Conservation (phyloP, 2,113 vertebrate genomes). For the Athene cunicularia region DNA sequence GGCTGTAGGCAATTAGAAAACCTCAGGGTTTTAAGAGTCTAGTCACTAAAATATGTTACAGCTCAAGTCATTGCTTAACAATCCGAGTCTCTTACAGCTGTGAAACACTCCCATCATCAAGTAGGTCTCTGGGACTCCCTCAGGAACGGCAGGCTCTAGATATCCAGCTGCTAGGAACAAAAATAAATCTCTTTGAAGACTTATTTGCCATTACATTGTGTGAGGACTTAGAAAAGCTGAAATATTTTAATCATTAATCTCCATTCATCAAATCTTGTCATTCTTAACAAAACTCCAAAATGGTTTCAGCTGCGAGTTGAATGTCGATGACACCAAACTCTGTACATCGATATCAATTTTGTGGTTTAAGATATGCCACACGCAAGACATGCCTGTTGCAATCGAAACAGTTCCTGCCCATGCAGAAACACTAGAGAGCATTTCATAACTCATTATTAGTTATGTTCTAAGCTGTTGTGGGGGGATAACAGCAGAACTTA, state of each 20-base stretch:
- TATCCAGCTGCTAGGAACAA: constrained; percentile 61
- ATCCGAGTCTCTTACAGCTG: constrained; percentile 47
- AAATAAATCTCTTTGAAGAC: constrained; percentile 68
- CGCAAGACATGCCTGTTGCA: background rate
- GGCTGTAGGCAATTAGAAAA: constrained; percentile 37
- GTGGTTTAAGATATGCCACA: background rate
- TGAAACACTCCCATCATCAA: constrained; percentile 39
- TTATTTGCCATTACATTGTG: constrained; percentile 41
- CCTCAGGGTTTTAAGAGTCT: constrained; percentile 9
- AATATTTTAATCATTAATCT: constrained; percentile 55
- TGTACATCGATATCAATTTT: background rate
- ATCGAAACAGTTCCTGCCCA: background rate
- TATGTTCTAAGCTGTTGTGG: background rate
- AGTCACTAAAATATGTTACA: constrained; percentile 23
- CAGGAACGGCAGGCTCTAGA: background rate
- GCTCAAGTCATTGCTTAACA: constrained; percentile 33
- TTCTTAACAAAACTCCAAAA: constrained; percentile 29
- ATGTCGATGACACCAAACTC: background rate
- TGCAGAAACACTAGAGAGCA: background rate
- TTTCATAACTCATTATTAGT: background rate
- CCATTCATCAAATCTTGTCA: constrained; percentile 58
- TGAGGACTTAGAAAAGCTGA: constrained; percentile 35
- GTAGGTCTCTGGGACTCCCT: constrained; percentile 21
- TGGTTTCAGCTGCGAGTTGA: constrained; percentile 54
- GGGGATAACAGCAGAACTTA: background rate